Percentiles rank a stretch among this genome's conserved stretches.
phyloP scores from a whole-genome alignment of 2,888 invertebrate species.

The Poecilobothrus nobilitatus region DNA sequence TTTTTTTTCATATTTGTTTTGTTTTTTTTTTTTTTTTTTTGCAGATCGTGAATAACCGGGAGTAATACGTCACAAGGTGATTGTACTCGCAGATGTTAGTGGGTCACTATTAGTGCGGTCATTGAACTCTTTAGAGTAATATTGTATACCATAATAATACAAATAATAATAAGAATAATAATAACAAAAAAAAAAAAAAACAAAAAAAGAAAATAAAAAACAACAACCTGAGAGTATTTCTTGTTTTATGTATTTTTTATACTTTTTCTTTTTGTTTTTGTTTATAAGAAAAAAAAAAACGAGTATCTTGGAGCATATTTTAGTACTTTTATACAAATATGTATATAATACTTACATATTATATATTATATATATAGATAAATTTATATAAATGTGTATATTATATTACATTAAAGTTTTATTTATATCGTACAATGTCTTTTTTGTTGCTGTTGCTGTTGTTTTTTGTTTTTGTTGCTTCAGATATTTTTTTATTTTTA shows the following conservation, averaged over 20 bases:
- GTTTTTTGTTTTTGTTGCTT: not conserved
- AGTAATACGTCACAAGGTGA: slow-evolving; percentile 43
- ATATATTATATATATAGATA: not conserved
- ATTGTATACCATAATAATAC: slow-evolving; percentile 16
- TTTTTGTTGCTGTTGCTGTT: not conserved
- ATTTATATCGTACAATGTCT: not conserved
- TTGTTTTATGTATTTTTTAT: not conserved
- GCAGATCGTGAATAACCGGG: slow-evolving; percentile 4
- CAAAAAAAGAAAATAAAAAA: no score
- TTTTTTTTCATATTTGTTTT: not conserved
- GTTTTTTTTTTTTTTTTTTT: not conserved
- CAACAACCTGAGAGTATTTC: not conserved
- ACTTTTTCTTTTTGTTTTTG: not conserved
- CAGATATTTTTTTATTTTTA: no score
- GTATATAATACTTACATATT: not conserved
- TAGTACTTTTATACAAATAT: not conserved
- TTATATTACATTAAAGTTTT: not conserved
- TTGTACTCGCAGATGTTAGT: slow-evolving; percentile 46
- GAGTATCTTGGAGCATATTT: not conserved
- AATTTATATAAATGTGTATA: not conserved
- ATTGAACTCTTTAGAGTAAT: slow-evolving; percentile 42
- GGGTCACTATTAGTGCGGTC: slow-evolving; percentile 46
- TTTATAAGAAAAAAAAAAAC: not conserved
- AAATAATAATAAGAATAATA: no score
- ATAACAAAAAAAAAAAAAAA: no score